These are phyloP conservation scores for Torymus tubicola DNA, from an alignment of 2,888 invertebrate genomes.

Conservation along the genomic window DNA sequence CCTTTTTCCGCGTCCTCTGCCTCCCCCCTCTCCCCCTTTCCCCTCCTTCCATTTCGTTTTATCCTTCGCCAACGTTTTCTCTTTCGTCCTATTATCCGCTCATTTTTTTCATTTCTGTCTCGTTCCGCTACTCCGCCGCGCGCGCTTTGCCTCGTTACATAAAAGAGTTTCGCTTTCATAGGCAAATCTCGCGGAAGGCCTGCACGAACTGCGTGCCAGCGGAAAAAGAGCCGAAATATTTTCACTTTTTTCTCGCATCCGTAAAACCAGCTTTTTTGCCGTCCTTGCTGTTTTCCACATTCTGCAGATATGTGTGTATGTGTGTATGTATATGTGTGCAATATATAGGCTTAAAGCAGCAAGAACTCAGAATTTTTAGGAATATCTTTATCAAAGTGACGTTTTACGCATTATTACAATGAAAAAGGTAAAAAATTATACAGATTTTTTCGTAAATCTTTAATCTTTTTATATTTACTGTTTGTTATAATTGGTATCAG, in stretches of 20 bases:
- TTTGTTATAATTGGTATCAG: no score
- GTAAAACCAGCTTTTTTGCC: slow-evolving; percentile 19
- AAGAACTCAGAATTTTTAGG: no score
- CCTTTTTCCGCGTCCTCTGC: neutral
- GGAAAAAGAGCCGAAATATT: slow-evolving; percentile 40
- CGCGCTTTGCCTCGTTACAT: slow-evolving; percentile 33
- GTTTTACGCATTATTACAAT: no score
- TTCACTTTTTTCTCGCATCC: slow-evolving; percentile 14
- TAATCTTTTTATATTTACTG: no score
- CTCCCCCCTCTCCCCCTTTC: neutral
- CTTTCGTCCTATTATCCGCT: slow-evolving; percentile 28
- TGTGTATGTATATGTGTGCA: neutral
- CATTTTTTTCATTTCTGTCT: slow-evolving; percentile 33
- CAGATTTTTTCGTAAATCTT: no score
- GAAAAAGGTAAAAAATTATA: no score
- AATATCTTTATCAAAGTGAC: no score
- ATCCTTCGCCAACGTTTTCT: slow-evolving; percentile 28
- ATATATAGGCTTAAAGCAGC: no score
- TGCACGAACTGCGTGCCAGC: slow-evolving; percentile 17
- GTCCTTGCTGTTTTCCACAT: slow-evolving; percentile 3
- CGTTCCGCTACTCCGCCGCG: slow-evolving; percentile 5
- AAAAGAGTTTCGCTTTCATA: slow-evolving; percentile 53
- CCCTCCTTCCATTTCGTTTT: neutral
- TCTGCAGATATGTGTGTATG: neutral
- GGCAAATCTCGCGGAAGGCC: slow-evolving; percentile 47